A percentile compares a stretch with the other conserved stretches of the same genome.
Evolutionary conservation across 2,113 vertebrate species (phyloP).

Genomic region (Anthoscopus minutus): DNA sequence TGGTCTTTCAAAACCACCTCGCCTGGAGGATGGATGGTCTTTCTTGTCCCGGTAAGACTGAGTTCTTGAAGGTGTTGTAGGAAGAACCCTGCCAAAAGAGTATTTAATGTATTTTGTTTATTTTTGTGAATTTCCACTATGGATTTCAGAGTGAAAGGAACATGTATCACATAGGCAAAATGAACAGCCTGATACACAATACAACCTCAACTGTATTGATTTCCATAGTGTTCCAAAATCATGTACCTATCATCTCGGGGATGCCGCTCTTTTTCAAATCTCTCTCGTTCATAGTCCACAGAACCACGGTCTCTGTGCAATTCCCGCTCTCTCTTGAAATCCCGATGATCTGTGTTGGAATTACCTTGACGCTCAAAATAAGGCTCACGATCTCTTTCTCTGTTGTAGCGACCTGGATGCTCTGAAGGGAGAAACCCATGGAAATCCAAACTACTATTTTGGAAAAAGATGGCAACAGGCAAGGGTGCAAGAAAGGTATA

Average conservation of each 20-base stretch:
- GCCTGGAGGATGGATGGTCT: conserved; percentile 79
- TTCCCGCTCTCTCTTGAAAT: conserved; percentile 87
- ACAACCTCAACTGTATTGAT: background rate
- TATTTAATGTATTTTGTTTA: background rate
- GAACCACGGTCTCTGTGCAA: conserved; percentile 73
- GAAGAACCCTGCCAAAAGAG: conserved; percentile 66
- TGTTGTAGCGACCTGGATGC: conserved; percentile 81
- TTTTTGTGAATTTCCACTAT: background rate
- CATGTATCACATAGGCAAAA: background rate
- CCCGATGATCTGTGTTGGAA: conserved; percentile 82
- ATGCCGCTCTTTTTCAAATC: conserved; percentile 88
- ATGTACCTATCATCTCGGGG: conserved; percentile 85
- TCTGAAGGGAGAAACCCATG: conserved; percentile 67
- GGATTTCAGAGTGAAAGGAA: background rate
- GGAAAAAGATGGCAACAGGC: background rate
- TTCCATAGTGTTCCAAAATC: background rate
- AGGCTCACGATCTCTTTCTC: conserved; percentile 80
- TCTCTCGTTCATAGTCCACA: conserved; percentile 86
- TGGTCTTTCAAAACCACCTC: conserved; percentile 83
- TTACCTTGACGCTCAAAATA: conserved; percentile 87
- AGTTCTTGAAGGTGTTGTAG: conserved; percentile 67
- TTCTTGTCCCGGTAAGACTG: conserved; percentile 84
- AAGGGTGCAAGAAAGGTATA: background rate
- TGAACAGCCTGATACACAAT: background rate
- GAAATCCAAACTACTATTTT: background rate